phyloP scores from a whole-genome alignment of 2,888 invertebrate species.

The Idaea straminata region DNA sequence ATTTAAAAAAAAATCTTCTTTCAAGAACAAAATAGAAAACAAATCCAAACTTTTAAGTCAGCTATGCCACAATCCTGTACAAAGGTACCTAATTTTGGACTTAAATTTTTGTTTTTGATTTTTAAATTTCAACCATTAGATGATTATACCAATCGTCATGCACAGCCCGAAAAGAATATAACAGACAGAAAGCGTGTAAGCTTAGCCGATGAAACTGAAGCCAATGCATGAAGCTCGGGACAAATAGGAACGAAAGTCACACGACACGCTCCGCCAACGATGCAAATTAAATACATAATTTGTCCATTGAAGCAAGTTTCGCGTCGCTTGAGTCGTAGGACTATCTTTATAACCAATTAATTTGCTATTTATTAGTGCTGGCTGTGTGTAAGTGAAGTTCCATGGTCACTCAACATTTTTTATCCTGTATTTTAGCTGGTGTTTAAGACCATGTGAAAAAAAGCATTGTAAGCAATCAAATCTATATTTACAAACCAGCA shows the following conservation, averaged over 20 bases:
- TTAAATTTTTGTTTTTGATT: background rate
- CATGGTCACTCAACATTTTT: background rate
- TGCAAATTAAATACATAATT: background rate
- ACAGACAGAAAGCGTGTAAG: conserved; percentile 54
- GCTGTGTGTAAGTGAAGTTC: background rate
- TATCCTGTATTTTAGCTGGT: background rate
- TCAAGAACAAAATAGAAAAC: background rate
- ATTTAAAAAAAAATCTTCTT: background rate
- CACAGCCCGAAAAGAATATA: conserved; percentile 50
- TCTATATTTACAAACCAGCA: background rate
- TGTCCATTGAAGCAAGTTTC: too few species aligned
- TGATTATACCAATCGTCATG: conserved; percentile 35
- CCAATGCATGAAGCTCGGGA: conserved; percentile 22
- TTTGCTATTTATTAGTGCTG: background rate
- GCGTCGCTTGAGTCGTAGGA: too few species aligned
- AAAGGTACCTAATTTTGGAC: background rate
- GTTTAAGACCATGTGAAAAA: background rate
- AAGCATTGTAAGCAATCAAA: background rate
- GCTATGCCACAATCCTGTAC: background rate
- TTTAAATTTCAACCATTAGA: background rate
- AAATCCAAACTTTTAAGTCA: background rate
- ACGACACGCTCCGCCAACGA: background rate
- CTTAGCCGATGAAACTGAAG: conserved; percentile 54
- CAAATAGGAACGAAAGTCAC: background rate
- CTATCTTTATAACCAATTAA: too few species aligned